Evolutionary conservation across 2,888 invertebrate species (phyloP), one percentile per base, ranked within the genome.

Genomic region (Abrostola tripartita): DNA sequence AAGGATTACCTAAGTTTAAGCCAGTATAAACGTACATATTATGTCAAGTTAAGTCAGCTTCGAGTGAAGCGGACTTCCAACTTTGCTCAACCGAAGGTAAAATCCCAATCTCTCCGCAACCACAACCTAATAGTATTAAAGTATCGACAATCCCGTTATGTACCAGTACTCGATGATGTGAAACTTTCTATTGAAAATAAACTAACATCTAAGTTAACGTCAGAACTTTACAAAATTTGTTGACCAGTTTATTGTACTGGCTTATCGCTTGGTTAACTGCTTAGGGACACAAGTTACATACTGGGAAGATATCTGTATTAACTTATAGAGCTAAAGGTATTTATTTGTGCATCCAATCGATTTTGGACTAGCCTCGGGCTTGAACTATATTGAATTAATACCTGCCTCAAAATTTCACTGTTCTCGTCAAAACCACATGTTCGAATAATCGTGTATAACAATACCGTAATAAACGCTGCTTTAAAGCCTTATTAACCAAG

Each of bases 101-200:
- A 84, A 84, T 82, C 85, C 77, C 81, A 87, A 87, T 86, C 84
- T n/a, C n/a, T 74, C 71, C 64, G 70, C 74, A 82, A 84, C 84
- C 81, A 75, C 82, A 82, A 78, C 81, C 74, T 84, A 85, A 85
- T 85, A 76, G 71, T 72, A 79, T 81, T 84, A 83, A 76, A 84
- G 81, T 84, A 85, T 84, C 76, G 79, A 79, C 81, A 82, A 84
- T 85, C 78, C 80, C 65, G 78, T 84, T 85, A 84, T 70, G 49
- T 61, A 65, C 49, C 61, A 38, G 67, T 58, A 68, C 57, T 68
- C 76, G 64, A 61, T 65, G 69, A 78, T 58, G 65, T 62, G 66
- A 66, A 71, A 69, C 68, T 54, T 51, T 63, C 51, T 58, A 55
- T 65, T 11, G 65, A 68, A 68, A 67, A 58, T 74, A 62, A 62